Conservation (phyloP, 2,797 vertebrate species). For the Orientallactaga sibirica region DNA sequence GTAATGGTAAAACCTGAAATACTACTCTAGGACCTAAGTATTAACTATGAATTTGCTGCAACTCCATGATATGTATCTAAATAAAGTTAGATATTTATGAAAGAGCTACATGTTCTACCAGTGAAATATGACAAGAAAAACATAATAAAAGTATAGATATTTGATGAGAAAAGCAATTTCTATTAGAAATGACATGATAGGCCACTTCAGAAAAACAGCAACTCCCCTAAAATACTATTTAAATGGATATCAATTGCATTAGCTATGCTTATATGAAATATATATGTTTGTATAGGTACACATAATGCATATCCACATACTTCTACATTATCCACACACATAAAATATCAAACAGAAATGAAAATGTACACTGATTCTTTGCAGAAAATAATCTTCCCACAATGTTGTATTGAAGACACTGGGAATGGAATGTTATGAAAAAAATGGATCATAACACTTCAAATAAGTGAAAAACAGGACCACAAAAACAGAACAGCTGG, state of each 20-base stretch:
- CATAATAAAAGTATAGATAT: not conserved
- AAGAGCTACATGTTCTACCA: not conserved
- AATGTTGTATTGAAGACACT: not conserved
- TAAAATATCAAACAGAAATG: not conserved
- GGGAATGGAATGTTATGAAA: not conserved
- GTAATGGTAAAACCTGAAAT: not conserved
- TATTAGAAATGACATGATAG: constrained; percentile 1
- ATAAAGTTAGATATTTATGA: not conserved
- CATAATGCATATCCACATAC: too few relatives aligned
- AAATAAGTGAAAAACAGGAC: constrained; percentile 43
- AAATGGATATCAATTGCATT: not conserved
- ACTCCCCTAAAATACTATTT: not conserved
- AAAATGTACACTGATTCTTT: not conserved
- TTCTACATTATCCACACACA: not conserved
- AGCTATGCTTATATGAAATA: not conserved
- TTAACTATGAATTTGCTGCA: not conserved
- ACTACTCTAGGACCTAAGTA: not conserved
- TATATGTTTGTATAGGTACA: not conserved
- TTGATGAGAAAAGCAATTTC: not conserved
- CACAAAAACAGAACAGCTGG: not conserved
- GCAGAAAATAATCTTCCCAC: not conserved
- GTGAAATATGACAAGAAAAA: constrained; percentile 61
- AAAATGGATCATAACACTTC: constrained; percentile 14
- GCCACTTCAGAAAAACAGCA: not conserved
- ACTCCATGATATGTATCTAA: not conserved